Evolutionary conservation across 2,113 vertebrate genomes (phyloP).

Genomic region (Syngnathus scovelli): DNA sequence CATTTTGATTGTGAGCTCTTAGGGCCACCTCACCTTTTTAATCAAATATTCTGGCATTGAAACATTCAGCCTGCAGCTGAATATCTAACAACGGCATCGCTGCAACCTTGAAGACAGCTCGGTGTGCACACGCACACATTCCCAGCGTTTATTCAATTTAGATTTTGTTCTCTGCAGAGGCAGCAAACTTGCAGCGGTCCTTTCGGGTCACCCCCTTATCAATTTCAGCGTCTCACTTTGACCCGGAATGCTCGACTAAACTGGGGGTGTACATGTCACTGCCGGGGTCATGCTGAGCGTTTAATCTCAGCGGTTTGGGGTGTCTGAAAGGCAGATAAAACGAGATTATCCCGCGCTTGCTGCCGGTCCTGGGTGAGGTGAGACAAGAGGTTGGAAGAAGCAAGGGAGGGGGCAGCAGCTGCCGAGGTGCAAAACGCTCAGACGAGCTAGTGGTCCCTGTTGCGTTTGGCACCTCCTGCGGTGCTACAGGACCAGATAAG

Average conservation of each 20-base stretch:
- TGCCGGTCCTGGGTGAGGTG: slow-evolving; percentile 49
- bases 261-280: slow-evolving; percentile 63
- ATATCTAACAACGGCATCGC: slow-evolving; percentile 7
- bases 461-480: slow-evolving; percentile 65
- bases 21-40: slow-evolving; percentile 8
- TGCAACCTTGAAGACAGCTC: slow-evolving; percentile 7
- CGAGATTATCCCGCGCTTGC: slow-evolving; percentile 59
- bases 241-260: slow-evolving; percentile 61
- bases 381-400: slow-evolving; percentile 50
- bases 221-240: slow-evolving; percentile 66
- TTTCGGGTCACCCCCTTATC: slow-evolving; percentile 47
- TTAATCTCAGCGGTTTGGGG: slow-evolving; percentile 71
- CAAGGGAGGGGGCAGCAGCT: slow-evolving; percentile 56
- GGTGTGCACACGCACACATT: slow-evolving; percentile 15
- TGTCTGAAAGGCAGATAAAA: slow-evolving; percentile 68
- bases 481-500: slow-evolving; percentile 48
- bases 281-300: slow-evolving; percentile 50
- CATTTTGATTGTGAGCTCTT: not conserved
- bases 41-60: slow-evolving; percentile 16
- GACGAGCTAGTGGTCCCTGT: slow-evolving; percentile 57
- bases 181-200: slow-evolving; percentile 18
- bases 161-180: slow-evolving; percentile 15
- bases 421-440: slow-evolving; percentile 65
- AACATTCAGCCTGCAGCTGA: slow-evolving; percentile 22
- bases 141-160: slow-evolving; percentile 36